A percentile compares a stretch with the other conserved stretches of the same genome.
These are phyloP conservation scores for Aleiodes alternator DNA, from an alignment of 2,888 invertebrate species.

Conservation along the genomic window DNA sequence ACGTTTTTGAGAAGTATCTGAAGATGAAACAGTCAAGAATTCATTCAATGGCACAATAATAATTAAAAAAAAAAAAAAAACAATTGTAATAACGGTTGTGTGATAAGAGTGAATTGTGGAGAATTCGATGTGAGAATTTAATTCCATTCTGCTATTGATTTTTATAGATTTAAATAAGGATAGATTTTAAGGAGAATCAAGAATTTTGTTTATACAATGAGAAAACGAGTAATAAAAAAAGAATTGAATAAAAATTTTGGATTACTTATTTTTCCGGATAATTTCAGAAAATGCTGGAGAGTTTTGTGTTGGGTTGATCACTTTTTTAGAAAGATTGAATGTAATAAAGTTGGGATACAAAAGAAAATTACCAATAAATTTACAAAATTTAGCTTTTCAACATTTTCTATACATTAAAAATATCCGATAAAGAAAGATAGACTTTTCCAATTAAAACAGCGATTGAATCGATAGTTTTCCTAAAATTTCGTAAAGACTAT, in stretches of 20 bases:
- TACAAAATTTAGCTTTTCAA: no score
- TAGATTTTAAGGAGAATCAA: slow-evolving; percentile 47
- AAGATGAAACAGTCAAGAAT: background rate
- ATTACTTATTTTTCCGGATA: slow-evolving; percentile 10
- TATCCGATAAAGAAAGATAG: no score
- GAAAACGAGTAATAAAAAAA: slow-evolving; percentile 20
- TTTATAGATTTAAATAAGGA: slow-evolving; percentile 42
- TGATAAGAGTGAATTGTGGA: background rate
- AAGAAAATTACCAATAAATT: no score
- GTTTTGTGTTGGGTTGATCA: no score
- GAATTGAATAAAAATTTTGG: slow-evolving; percentile 4
- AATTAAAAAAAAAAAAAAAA: background rate
- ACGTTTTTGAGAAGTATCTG: background rate
- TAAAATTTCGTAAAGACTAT: no score
- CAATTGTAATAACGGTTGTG: slow-evolving; percentile 30
- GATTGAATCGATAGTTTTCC: no score
- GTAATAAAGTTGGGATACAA: background rate
- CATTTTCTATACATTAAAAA: no score
- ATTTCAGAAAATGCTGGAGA: background rate
- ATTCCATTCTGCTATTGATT: slow-evolving; percentile 53
- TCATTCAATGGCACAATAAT: slow-evolving; percentile 3
- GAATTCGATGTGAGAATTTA: background rate
- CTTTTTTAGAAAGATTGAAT: no score
- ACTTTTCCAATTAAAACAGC: no score
- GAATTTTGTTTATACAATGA: slow-evolving; percentile 62